phyloP scores from a whole-genome alignment of 2,888 invertebrate genomes.

The Aporophyla nigra region DNA sequence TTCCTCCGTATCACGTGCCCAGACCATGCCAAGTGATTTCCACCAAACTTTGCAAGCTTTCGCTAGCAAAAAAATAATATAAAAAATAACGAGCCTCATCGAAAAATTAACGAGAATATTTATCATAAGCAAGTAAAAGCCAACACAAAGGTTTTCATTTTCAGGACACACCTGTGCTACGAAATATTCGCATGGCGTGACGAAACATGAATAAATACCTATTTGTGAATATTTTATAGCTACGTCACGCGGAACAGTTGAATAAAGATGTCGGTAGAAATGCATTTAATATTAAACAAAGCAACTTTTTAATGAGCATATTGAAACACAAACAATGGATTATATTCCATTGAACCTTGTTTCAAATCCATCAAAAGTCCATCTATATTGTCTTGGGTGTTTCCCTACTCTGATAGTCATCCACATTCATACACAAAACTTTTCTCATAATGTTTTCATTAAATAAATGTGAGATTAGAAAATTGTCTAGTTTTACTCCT shows the following conservation, averaged over 20 bases:
- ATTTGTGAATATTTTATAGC: conserved; percentile 2
- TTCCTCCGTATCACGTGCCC: no score
- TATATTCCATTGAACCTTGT: neutral
- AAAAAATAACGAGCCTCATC: no score
- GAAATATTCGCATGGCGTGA: conserved; percentile 11
- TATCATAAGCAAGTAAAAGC: conserved; percentile 1
- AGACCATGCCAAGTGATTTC: no score
- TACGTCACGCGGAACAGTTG: conserved; percentile 13
- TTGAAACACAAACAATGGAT: conserved; percentile 18
- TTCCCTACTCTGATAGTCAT: neutral
- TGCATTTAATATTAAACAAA: neutral
- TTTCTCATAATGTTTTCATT: neutral
- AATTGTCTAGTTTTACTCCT: neutral
- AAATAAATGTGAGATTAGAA: neutral
- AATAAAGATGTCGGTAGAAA: conserved; percentile 3
- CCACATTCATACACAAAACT: neutral
- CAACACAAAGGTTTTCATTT: conserved; percentile 17
- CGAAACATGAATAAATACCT: neutral
- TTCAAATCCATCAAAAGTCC: neutral
- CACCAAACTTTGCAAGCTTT: no score
- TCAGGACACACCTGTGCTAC: conserved; percentile 25
- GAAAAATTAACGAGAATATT: neutral
- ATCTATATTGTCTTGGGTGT: neutral
- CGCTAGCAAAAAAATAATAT: no score
- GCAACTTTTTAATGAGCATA: neutral